Conservation (phyloP, 2,888 invertebrate species). For the Nemurella pictetii region DNA sequence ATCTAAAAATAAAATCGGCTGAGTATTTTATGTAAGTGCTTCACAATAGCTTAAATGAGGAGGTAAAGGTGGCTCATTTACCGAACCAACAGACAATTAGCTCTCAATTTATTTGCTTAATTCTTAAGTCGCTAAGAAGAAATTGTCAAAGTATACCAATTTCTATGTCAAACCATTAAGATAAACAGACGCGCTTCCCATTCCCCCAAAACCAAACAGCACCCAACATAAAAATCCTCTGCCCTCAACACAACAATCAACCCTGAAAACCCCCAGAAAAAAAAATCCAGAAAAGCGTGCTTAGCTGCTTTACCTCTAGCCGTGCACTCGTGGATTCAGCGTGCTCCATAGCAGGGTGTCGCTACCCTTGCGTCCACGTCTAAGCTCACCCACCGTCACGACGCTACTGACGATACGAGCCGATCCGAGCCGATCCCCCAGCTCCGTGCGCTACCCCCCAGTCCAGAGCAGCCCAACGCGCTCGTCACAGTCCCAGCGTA, state of each 20-base stretch:
- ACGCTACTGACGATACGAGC: constrained; percentile 8
- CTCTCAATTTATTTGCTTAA: too few species aligned
- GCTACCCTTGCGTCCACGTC: constrained; percentile 13
- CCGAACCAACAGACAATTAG: too few species aligned
- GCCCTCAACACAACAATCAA: not conserved
- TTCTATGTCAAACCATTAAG: too few species aligned
- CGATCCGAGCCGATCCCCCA: constrained; percentile 18
- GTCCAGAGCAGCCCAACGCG: not conserved
- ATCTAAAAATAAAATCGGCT: too few species aligned
- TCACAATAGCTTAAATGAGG: too few species aligned
- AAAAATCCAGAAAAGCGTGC: not conserved
- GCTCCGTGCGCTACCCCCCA: not conserved
- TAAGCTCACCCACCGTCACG: constrained; percentile 12
- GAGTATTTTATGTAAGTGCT: too few species aligned
- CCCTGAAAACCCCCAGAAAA: not conserved
- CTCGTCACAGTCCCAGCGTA: too few species aligned
- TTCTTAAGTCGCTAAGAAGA: too few species aligned
- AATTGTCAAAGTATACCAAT: too few species aligned
- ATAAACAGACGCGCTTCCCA: too few species aligned
- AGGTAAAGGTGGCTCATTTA: too few species aligned
- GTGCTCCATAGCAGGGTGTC: not conserved
- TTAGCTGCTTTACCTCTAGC: not conserved
- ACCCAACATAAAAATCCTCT: not conserved
- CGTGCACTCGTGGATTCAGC: not conserved
- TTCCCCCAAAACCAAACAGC: too few species aligned